Evolutionary conservation across 2,888 invertebrate genomes (phyloP), one percentile per base, ranked within the genome.

Genomic region (Taphrorychus bicolor): DNA sequence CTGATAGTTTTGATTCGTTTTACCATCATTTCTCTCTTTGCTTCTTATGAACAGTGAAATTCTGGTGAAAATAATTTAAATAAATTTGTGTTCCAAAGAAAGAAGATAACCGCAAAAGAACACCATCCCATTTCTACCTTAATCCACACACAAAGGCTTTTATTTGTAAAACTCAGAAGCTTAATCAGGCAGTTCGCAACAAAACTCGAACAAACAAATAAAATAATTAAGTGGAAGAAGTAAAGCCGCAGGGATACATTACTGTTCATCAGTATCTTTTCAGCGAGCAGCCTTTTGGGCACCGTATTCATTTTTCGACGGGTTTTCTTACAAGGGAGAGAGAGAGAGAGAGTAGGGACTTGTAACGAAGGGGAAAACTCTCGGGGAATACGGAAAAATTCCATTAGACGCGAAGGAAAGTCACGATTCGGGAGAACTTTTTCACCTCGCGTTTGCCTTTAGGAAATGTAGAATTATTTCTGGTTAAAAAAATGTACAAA

Each of bases 181-280:
- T 59, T 68, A 63, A 68, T 68, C 68, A 68, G 56, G 59, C 63
- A 53, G 62, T 59, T 59, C 54, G 40, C 19, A 68, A 59, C 68
- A 59, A 54, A 62, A 68, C 58, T 68, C 49, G 32, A 24, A 40
- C 63, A 59, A 68, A 68, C 64, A 64, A 69, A 69, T 69, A 69
- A 69, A 69, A 69, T 69, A 69, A 69, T 69, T 64, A 69, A 69
- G 59, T 69, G 64, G 60, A 59, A 69, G 60, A 63, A 60, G 64
- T 42, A 60, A 64, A 63, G 64, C 64, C 68, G 63, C 68, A 56
- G 68, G 68, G 68, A 63, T 64, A 69, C 64, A 69, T 69, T 69
- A 69, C 68, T 49, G 68, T 64, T 69, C 68, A 69, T 69, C 64
- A 69, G 68, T 69, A 59, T 69, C 67, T 67, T 69, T 69, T 69